Conservation (phyloP, 2,888 invertebrate genomes). For the Eupithecia dodoneata region DNA sequence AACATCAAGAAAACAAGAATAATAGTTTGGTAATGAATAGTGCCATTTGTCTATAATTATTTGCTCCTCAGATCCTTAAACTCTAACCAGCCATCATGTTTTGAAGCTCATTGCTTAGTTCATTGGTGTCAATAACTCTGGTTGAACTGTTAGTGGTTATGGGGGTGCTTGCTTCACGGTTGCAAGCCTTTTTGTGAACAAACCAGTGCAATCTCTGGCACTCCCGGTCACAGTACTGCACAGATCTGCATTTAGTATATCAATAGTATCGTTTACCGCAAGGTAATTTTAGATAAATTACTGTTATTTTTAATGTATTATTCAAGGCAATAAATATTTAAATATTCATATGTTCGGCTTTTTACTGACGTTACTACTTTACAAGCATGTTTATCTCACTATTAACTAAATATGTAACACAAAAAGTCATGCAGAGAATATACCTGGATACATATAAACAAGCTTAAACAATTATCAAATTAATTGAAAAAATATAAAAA, state of each 20-base stretch:
- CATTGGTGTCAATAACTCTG: constrained; percentile 73
- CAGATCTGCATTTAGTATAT: constrained; percentile 95
- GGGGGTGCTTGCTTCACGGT: constrained; percentile 83
- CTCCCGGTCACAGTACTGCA: constrained; percentile 96
- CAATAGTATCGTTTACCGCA: neutral
- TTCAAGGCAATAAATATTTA: constrained; percentile 47
- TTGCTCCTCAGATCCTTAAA: constrained; percentile 18
- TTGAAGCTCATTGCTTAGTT: constrained; percentile 80
- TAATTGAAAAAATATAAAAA: too few relatives aligned
- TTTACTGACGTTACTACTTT: neutral
- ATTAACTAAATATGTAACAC: neutral
- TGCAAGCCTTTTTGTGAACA: constrained; percentile 94
- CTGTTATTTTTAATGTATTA: constrained; percentile 30
- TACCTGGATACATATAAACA: neutral
- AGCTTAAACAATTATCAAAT: too few relatives aligned
- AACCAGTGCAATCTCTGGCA: constrained; percentile 98
- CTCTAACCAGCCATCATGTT: constrained; percentile 76
- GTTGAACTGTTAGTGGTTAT: constrained; percentile 51
- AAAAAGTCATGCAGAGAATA: neutral
- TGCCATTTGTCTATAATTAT: constrained; percentile 25
- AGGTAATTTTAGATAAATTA: constrained; percentile 10
- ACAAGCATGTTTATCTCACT: neutral
- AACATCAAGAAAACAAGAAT: constrained; percentile 43
- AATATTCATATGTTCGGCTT: constrained; percentile 15
- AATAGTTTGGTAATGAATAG: constrained; percentile 34